Evolutionary conservation across 2,888 invertebrate species (phyloP).

Genomic region (Drosophila buzzatii): DNA sequence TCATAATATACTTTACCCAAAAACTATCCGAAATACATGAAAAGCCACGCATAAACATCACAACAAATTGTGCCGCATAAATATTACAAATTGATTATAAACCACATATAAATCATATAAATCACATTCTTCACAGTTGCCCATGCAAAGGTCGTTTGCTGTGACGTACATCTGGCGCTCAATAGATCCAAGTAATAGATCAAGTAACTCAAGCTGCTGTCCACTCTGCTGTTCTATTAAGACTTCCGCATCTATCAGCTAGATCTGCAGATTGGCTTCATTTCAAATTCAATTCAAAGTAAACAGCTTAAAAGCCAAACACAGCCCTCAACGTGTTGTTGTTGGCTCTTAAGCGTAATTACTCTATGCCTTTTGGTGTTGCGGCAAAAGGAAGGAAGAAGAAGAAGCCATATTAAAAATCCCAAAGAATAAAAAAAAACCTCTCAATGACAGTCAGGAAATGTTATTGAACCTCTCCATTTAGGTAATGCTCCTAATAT

Average conservation of each 20-base stretch:
- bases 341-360: conserved; percentile 43
- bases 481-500: conserved; percentile 9
- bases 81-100: not conserved
- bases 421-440: conserved; percentile 2
- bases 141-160: not conserved
- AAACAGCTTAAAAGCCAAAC: conserved; percentile 44
- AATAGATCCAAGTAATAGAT: conserved; percentile 5
- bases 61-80: too few relatives aligned
- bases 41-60: not conserved
- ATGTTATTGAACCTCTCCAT: conserved; percentile 54
- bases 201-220: not conserved
- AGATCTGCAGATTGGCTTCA: conserved; percentile 58
- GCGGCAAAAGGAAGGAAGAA: conserved; percentile 14
- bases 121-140: conserved; percentile 1
- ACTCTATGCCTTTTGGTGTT: conserved; percentile 38
- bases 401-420: conserved; percentile 6
- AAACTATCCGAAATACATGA: not conserved
- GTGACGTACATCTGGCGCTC: not conserved
- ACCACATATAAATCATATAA: not conserved
- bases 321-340: not conserved
- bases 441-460: conserved; percentile 62
- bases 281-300: conserved; percentile 53
- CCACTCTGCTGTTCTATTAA: conserved; percentile 21
- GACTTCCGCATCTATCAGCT: conserved; percentile 43
- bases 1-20: not conserved